These are phyloP conservation scores for Drosophila yooni DNA, from an alignment of 2,888 invertebrate genomes.

Conservation along the genomic window DNA sequence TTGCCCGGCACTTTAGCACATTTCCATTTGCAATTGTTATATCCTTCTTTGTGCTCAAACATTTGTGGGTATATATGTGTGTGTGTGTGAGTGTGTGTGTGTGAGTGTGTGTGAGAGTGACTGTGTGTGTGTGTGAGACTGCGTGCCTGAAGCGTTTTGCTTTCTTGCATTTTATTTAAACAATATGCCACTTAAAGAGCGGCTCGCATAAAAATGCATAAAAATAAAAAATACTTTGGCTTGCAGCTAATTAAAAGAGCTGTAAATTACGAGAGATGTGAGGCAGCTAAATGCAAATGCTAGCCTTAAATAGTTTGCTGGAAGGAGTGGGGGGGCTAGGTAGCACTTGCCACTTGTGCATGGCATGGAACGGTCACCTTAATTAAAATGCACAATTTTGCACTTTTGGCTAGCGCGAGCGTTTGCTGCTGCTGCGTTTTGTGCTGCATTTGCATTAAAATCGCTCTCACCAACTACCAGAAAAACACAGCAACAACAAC, in stretches of 20 bases:
- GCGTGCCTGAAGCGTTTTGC: conserved; percentile 46
- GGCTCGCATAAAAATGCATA: conserved; percentile 69
- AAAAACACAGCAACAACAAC: conserved; percentile 21
- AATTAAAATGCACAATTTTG: conserved; percentile 82
- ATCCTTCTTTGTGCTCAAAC: conserved; percentile 68
- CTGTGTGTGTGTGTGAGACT: conserved; percentile 14
- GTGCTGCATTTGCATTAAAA: conserved; percentile 79
- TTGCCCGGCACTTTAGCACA: conserved; percentile 73
- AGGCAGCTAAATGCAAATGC: conserved; percentile 69
- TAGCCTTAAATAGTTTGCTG: conserved; percentile 23
- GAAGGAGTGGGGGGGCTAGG: neutral
- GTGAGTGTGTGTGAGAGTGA: conserved; percentile 11
- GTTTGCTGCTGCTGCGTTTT: conserved; percentile 46
- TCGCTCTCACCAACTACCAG: conserved; percentile 28
- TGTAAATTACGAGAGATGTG: conserved; percentile 72
- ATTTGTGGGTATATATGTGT: conserved; percentile 21
- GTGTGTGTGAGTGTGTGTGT: conserved; percentile 11
- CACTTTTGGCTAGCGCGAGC: conserved; percentile 71
- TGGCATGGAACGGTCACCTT: conserved; percentile 71
- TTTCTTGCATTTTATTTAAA: conserved; percentile 55
- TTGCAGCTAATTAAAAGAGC: conserved; percentile 78
- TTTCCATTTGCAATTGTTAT: conserved; percentile 81
- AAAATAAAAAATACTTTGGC: conserved; percentile 55
- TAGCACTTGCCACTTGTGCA: conserved; percentile 44
- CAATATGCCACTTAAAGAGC: conserved; percentile 72